Evolutionary conservation across 64 coral and sea anemone genomes (phyloP).

Genomic region (Pocillopora damicornis): DNA sequence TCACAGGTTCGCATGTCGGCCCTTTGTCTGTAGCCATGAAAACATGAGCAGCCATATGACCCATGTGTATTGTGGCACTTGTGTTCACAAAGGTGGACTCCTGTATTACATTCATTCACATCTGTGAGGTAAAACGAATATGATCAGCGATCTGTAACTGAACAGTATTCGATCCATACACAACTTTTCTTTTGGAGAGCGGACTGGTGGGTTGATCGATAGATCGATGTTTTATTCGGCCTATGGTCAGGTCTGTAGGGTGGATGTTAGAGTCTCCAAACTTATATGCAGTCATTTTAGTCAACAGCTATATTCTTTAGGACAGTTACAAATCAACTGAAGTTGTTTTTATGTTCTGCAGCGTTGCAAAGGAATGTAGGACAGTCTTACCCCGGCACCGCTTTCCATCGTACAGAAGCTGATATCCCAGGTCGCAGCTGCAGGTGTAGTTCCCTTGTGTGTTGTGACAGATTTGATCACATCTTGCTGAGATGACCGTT

Average conservation of each 20-base stretch:
- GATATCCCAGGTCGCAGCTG: constrained; percentile 6
- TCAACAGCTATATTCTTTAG: too few species aligned
- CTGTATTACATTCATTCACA: not conserved
- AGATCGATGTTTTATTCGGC: not conserved
- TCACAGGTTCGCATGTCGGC: not conserved
- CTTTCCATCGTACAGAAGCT: constrained; percentile 5
- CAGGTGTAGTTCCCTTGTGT: constrained; percentile 5
- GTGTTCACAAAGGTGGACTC: not conserved
- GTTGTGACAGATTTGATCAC: constrained; percentile 19
- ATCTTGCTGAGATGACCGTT: not conserved
- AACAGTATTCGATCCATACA: not conserved
- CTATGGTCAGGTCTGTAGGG: not conserved
- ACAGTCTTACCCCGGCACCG: not conserved
- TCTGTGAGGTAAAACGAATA: not conserved
- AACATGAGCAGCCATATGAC: constrained; percentile 7
- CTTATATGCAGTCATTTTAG: not conserved
- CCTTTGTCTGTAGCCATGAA: constrained; percentile 1
- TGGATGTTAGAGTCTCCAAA: not conserved
- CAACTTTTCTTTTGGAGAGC: not conserved
- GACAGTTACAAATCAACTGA: too few species aligned
- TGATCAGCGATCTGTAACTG: too few species aligned
- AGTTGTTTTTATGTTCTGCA: not conserved
- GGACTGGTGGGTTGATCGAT: not conserved
- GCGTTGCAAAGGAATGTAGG: not conserved
- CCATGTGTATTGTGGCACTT: not conserved